These are phyloP conservation scores for Tetrapedia diversipes DNA, from an alignment of 2,888 invertebrate genomes.

Conservation along the genomic window DNA sequence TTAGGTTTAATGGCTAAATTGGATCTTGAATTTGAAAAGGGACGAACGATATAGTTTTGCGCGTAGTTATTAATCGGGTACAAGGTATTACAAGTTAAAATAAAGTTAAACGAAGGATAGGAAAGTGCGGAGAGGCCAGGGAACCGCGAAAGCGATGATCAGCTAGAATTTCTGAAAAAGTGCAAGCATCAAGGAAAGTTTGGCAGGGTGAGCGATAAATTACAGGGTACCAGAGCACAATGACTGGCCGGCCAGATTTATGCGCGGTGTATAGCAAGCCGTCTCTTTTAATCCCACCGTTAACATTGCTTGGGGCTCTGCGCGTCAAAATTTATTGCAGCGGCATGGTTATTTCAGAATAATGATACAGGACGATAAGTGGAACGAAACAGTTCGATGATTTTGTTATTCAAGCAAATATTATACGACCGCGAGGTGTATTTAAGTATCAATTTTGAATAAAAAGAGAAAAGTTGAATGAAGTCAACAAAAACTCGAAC, in stretches of 20 bases:
- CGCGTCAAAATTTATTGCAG: not conserved
- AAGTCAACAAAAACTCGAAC: too few species aligned
- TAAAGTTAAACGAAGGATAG: not conserved
- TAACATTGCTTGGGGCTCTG: not conserved
- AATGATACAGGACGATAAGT: not conserved
- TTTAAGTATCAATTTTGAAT: too few species aligned
- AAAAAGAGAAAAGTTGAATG: too few species aligned
- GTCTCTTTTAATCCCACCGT: constrained; percentile 10
- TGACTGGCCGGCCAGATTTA: constrained; percentile 7
- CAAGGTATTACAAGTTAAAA: not conserved
- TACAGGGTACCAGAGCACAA: not conserved
- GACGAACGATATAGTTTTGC: too few species aligned
- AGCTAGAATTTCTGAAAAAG: constrained; percentile 2
- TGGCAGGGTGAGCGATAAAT: constrained; percentile 3
- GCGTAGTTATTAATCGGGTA: too few species aligned
- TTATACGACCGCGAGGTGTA: not conserved
- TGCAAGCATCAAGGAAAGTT: constrained; percentile 13
- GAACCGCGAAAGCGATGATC: not conserved
- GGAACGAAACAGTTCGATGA: not conserved
- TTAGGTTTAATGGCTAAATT: too few species aligned
- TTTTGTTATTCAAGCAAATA: not conserved
- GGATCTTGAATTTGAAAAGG: too few species aligned
- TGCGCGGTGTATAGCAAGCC: constrained; percentile 1
- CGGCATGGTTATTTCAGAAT: constrained; percentile 3
- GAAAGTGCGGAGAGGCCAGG: not conserved